A percentile compares a stretch with the other conserved stretches of the same genome.
These are phyloP conservation scores for Tyria jacobaeae DNA, from an alignment of 2,888 invertebrate species.

Conservation along the genomic window DNA sequence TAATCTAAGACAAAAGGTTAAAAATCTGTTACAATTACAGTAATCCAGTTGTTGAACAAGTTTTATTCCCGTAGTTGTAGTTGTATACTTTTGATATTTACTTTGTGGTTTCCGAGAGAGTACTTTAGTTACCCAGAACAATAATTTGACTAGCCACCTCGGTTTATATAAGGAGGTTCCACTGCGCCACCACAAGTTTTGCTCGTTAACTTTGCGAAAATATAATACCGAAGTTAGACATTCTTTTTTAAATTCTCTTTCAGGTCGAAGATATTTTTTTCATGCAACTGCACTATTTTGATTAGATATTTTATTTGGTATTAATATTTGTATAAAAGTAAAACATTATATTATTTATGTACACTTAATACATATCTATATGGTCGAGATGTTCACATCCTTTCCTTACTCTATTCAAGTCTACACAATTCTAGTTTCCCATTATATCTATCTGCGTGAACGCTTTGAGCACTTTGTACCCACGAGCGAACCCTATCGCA, in stretches of 20 bases:
- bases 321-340: no score
- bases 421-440: no score
- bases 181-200: not conserved
- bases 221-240: no score
- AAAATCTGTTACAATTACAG: constrained; percentile 6
- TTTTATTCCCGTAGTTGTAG: constrained; percentile 2
- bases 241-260: no score
- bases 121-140: not conserved
- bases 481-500: no score
- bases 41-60: constrained; percentile 6
- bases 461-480: no score
- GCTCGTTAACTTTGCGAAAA: not conserved
- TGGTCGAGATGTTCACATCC: no score
- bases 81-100: constrained; percentile 15
- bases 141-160: not conserved
- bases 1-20: not conserved
- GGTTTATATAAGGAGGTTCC: not conserved
- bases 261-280: no score
- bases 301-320: no score
- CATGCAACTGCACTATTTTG: no score
- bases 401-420: no score
- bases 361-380: not conserved
- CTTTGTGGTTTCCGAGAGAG: constrained; percentile 6
- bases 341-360: not conserved
- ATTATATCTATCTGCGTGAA: no score